Evolutionary conservation across 2,888 invertebrate species (phyloP).

Genomic region (Andrena haemorrhoa): DNA sequence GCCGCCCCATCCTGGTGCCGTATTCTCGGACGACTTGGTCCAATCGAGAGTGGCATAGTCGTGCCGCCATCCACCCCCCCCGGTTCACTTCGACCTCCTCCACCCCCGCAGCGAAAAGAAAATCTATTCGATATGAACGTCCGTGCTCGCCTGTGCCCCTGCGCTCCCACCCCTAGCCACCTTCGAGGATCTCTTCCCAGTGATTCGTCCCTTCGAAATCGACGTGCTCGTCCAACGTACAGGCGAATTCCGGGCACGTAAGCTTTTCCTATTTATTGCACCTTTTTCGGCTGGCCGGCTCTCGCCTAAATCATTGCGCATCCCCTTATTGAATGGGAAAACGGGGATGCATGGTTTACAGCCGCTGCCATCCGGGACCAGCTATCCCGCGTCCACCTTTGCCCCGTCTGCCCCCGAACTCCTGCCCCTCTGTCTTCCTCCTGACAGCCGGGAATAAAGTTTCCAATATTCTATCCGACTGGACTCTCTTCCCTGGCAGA

Average conservation of each 20-base stretch:
- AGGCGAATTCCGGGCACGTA: slow-evolving; percentile 77
- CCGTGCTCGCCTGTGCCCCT: slow-evolving; percentile 47
- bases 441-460: slow-evolving; percentile 73
- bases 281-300: slow-evolving; percentile 77
- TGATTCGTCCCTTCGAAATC: slow-evolving; percentile 70
- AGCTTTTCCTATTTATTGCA: slow-evolving; percentile 80
- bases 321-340: slow-evolving; percentile 78
- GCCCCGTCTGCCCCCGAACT: slow-evolving; percentile 28
- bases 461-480: slow-evolving; percentile 76
- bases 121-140: slow-evolving; percentile 68
- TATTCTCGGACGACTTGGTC: slow-evolving; percentile 76
- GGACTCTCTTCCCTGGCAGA: slow-evolving; percentile 52
- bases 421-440: slow-evolving; percentile 51
- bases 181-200: slow-evolving; percentile 40
- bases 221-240: slow-evolving; percentile 55
- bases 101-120: slow-evolving; percentile 42
- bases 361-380: slow-evolving; percentile 64
- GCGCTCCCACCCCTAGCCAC: slow-evolving; percentile 12
- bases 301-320: slow-evolving; percentile 80
- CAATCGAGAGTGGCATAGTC: slow-evolving; percentile 64
- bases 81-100: slow-evolving; percentile 14
- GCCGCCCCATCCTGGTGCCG: slow-evolving; percentile 71
- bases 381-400: slow-evolving; percentile 19
- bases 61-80: slow-evolving; percentile 27
- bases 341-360: slow-evolving; percentile 76